Evolutionary conservation across 1,140 invertebrate species (phyloP), one percentile per base, ranked within the genome.

Genomic region (Helicoverpa zea): DNA sequence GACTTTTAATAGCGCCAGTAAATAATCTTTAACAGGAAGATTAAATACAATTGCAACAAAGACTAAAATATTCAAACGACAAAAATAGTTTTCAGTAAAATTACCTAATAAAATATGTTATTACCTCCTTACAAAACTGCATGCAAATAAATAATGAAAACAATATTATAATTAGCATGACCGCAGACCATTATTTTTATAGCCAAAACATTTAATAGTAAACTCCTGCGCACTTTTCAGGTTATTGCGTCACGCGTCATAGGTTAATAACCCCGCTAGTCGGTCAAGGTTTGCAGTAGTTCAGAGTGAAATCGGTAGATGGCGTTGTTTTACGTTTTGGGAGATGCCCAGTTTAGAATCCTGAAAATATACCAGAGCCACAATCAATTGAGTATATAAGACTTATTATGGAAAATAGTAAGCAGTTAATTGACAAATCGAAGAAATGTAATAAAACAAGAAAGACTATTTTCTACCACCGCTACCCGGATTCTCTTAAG

Each of bases 261-360:
- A 64, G 85, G 80, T 86, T 84, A 80, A 82, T 63, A 82, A 30
- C 81, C 86, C 49, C 18, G 51, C 29, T 79, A 87, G 81, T 87
- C 87, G 85, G 88, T 89, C 88, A 89, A 89, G 88, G 88, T 84
- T 82, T 14, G 23, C 23, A 7, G 13, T 77, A 66, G 64, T 82
- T 47, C 68, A 75, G 61, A 16, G 14, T n/a, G 23, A 18, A 30
- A 72, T 30, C 43, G 64, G 59, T 80, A 87, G 88, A 86, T 86
- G 85, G 81, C 83, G 73, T 63, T 86, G 81, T 74, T 78, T 51
- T 29, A 18, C n/a, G 29, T 74, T 29, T 54, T 13, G 16, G 16
- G 2, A n/a, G 10, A 51, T 29, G 30, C n/a, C 1, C 13, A n/a
- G 2, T 54, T 23, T 52, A 43, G 1, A 35, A 10, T 64, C 35